A percentile compares a stretch with the other conserved stretches of the same genome.
Evolutionary conservation across 1,140 invertebrate species (phyloP).

Genomic region (Probaryconus sp.): DNA sequence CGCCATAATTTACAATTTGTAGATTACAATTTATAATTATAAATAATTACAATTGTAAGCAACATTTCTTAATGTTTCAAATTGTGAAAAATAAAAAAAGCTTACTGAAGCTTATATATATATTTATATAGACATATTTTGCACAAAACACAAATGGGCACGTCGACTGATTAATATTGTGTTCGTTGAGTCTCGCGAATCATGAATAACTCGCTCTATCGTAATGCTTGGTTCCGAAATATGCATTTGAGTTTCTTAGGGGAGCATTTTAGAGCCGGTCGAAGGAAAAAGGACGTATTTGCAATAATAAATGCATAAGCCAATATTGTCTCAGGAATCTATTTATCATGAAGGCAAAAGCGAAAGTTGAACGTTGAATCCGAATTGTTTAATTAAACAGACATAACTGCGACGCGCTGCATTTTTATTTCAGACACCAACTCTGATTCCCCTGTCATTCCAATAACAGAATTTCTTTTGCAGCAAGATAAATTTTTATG

Average conservation of each 20-base stretch:
- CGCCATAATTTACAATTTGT: no score
- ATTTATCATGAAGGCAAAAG: conserved; percentile 47
- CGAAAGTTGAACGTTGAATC: conserved; percentile 41
- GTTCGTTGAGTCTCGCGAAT: conserved; percentile 31
- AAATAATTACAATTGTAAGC: no score
- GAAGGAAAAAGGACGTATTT: conserved; percentile 17
- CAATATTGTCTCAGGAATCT: conserved; percentile 46
- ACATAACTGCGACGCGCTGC: background rate
- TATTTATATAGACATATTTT: no score
- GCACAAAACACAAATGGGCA: conserved; percentile 2
- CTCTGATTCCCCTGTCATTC: background rate
- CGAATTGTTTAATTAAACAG: conserved; percentile 13
- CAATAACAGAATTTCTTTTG: no score
- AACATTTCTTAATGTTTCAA: no score
- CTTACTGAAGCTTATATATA: no score
- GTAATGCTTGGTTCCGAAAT: conserved; percentile 13
- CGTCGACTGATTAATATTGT: conserved; percentile 31
- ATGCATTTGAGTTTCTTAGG: conserved; percentile 23
- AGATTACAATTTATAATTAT: no score
- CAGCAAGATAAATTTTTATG: no score
- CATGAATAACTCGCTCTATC: conserved; percentile 21
- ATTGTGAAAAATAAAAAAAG: no score
- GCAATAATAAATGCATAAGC: conserved; percentile 20
- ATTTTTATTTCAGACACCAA: background rate
- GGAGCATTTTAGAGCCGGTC: conserved; percentile 11